phyloP scores from a whole-genome alignment of 2,113 vertebrate species.

The Indicator indicator region DNA sequence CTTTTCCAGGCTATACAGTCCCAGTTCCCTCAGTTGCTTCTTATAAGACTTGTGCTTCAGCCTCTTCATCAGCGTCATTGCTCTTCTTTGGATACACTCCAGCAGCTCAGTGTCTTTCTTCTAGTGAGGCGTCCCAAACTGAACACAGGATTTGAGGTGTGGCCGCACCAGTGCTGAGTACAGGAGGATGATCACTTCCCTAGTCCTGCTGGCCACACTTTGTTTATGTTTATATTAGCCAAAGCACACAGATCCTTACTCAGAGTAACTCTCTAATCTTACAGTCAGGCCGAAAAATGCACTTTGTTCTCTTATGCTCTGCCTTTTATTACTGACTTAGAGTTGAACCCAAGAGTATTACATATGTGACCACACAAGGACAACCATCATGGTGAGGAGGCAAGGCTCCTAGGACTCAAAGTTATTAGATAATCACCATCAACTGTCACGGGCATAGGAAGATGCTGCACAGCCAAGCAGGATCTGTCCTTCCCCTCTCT shows the following conservation, averaged over 20 bases:
- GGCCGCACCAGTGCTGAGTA: neutral
- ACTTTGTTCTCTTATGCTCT: neutral
- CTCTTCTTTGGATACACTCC: neutral
- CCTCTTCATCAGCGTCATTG: neutral
- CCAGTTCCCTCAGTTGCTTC: neutral
- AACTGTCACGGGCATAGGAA: fast-evolving
- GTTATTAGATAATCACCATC: neutral
- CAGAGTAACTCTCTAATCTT: too few relatives aligned
- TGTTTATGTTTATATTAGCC: neutral
- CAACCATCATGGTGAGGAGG: fast-evolving
- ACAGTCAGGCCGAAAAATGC: neutral
- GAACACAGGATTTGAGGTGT: too few relatives aligned
- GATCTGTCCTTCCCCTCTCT: neutral
- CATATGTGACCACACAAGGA: neutral
- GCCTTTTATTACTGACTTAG: neutral
- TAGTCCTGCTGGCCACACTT: neutral
- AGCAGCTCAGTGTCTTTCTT: neutral
- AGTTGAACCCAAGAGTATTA: neutral
- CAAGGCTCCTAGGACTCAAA: neutral
- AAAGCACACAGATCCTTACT: neutral
- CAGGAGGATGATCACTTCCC: neutral
- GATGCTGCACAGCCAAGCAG: neutral
- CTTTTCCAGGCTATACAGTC: neutral
- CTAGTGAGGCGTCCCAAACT: neutral
- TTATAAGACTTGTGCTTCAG: neutral